Conservation (phyloP, 2,888 invertebrate species). For the Lasioglossum leucozonium region DNA sequence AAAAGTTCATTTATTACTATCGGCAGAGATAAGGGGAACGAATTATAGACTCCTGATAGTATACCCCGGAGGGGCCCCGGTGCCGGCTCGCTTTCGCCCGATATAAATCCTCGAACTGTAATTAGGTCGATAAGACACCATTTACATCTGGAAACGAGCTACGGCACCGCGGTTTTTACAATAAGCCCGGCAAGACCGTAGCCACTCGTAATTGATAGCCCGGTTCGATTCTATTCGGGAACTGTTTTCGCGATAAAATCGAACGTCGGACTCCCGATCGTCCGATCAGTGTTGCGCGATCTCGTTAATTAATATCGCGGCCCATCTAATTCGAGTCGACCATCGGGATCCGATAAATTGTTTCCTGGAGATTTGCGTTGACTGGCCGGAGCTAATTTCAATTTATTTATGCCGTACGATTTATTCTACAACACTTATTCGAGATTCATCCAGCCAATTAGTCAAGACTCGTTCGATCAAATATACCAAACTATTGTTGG, state of each 20-base stretch:
- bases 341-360: neutral
- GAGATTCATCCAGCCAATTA: neutral
- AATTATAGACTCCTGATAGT: conserved; percentile 72
- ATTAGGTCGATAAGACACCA: conserved; percentile 67
- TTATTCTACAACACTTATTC: neutral
- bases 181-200: conserved; percentile 39
- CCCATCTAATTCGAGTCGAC: neutral
- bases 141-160: conserved; percentile 63
- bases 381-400: neutral
- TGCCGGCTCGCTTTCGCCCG: conserved; percentile 56
- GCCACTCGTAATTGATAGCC: conserved; percentile 52
- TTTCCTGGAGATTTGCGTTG: neutral
- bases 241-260: conserved; percentile 30
- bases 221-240: conserved; percentile 6
- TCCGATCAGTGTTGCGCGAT: conserved; percentile 8
- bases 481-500: no score
- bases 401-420: neutral
- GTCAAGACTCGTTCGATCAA: neutral
- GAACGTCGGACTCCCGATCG: neutral
- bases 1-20: conserved; percentile 73
- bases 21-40: conserved; percentile 65
- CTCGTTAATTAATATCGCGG: conserved; percentile 20
- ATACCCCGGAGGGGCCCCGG: conserved; percentile 51
- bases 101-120: conserved; percentile 65
- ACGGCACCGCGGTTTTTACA: conserved; percentile 43